Evolutionary conservation across 1,140 invertebrate genomes (phyloP), one percentile per base, ranked within the genome.

Genomic region (Berghia stephanieae): DNA sequence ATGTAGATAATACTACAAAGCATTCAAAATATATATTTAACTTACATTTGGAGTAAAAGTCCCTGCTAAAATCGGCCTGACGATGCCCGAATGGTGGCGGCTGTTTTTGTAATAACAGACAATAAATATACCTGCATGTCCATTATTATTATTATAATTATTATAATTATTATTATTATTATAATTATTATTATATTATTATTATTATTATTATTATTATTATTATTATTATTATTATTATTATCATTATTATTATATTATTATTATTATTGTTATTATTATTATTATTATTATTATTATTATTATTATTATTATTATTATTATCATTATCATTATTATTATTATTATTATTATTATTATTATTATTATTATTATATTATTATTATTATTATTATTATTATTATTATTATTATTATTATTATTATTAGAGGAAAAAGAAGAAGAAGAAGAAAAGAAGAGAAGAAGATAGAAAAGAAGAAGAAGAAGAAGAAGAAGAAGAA

Each of bases 401-500:
- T 27, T 18, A 68, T 21, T 21, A 76, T n/a, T 21, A 31, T 18
- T 38, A 24, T 8, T 18, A 72, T 6, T n/a, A n/a, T n/a, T n/a
- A n/a, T n/a, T n/a, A n/a, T n/a, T n/a, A 60, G 49, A 74, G 24
- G 40, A 31, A 60, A 3, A 27, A 42, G 36, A 38, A 57, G 31
- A 38, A 60, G n/a, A 60, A 21, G 31, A 40, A 24, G 44, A 74
- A 38, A n/a, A n/a, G n/a, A n/a, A n/a, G n/a, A n/a, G n/a, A 38
- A 18, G 49, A 27, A 44, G 69, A 72, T 16, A 49, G 69, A 72
- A 34, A 68, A n/a, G n/a, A 10, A 60, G 49, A 74, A 18, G 40
- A 31, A 60, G 3, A 27, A 42, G 36, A 38, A 57, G 31, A 38
- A 60, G n/a, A 60, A 21, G 31, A 40, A 24, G 44, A 74, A 38